Percentiles rank a stretch among this genome's conserved stretches.
Conservation (phyloP, 2,797 vertebrate genomes). For the Lemur catta region DNA sequence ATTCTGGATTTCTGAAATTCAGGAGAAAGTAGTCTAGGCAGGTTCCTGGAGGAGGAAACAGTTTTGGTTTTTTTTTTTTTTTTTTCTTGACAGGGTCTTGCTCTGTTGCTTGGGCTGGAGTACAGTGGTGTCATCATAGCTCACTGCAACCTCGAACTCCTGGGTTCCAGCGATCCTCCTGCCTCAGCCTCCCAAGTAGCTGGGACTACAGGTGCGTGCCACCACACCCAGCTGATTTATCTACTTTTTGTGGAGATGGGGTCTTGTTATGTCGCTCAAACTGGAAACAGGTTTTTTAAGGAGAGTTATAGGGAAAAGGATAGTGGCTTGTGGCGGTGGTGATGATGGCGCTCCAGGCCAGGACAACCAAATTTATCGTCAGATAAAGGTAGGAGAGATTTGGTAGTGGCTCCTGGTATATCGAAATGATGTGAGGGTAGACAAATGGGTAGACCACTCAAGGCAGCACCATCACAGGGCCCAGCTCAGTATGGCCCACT, state of each 20-base stretch:
- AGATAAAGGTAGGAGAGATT: background rate
- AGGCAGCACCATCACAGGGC: background rate
- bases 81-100: background rate
- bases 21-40: background rate
- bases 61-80: background rate
- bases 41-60: background rate
- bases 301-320: background rate
- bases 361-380: background rate
- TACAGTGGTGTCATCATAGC: background rate
- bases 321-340: background rate
- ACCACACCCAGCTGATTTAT: background rate
- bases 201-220: background rate
- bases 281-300: background rate
- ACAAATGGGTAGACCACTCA: background rate
- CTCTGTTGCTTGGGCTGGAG: background rate
- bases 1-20: background rate
- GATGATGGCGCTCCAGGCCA: background rate
- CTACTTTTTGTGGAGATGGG: background rate
- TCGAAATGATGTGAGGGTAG: background rate
- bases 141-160: background rate
- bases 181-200: background rate
- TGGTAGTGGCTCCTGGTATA: background rate
- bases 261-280: background rate
- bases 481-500: background rate
- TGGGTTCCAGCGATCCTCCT: background rate